Evolutionary conservation across 1,140 invertebrate species (phyloP).

Genomic region (Zaprionus taronus): DNA sequence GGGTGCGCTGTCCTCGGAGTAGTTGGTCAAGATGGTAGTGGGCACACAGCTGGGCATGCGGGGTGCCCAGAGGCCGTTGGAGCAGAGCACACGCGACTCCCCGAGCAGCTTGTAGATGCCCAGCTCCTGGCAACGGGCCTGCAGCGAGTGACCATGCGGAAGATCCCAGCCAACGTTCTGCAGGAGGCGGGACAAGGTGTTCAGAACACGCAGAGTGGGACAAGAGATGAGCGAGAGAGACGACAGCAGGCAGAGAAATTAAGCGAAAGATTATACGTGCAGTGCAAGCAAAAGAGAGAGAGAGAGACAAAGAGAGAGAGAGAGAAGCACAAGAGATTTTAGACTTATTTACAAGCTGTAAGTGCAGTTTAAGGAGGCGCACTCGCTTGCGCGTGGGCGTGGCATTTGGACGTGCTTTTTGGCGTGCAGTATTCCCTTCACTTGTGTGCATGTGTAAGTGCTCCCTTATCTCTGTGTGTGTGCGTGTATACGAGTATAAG

Average conservation of each 20-base stretch:
- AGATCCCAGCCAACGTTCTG: conserved; percentile 84
- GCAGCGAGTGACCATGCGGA: conserved; percentile 89
- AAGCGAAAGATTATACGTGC: conserved; percentile 24
- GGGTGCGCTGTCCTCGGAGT: conserved; percentile 93
- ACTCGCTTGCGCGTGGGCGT: conserved; percentile 31
- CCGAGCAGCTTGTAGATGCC: conserved; percentile 93
- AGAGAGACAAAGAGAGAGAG: conserved; percentile 50
- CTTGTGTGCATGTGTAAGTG: conserved; percentile 16
- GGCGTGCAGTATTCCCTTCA: conserved; percentile 39
- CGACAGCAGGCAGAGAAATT: conserved; percentile 29
- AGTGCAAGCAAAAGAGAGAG: conserved; percentile 24
- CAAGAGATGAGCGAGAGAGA: background rate
- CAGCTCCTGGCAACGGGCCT: conserved; percentile 90
- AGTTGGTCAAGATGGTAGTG: conserved; percentile 93
- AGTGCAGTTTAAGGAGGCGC: conserved; percentile 33
- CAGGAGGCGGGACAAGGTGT: conserved; percentile 13
- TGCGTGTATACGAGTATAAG: conserved; percentile 13
- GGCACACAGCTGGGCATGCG: conserved; percentile 91
- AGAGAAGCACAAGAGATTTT: conserved; percentile 34
- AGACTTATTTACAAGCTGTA: conserved; percentile 44
- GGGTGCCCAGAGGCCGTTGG: conserved; percentile 91
- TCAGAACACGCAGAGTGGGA: background rate
- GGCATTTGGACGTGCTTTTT: conserved; percentile 40
- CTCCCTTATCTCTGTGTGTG: conserved; percentile 1
- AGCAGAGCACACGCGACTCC: conserved; percentile 88